phyloP scores from a whole-genome alignment of 1,140 invertebrate species.

The Berghia stephanieae region DNA sequence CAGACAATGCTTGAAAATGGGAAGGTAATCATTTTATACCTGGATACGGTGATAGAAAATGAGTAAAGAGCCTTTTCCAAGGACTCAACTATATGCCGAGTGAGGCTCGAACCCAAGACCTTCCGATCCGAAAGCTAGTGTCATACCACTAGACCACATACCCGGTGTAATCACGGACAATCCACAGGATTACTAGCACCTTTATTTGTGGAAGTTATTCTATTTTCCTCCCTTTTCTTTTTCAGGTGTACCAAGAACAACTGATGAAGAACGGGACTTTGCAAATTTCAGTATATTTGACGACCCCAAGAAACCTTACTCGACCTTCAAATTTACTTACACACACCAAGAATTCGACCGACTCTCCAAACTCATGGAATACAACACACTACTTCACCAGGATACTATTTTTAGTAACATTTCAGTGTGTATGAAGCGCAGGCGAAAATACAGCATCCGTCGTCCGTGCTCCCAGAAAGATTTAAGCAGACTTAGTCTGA shows the following conservation, averaged over 20 bases:
- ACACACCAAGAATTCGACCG: constrained; percentile 64
- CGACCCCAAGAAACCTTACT: constrained; percentile 65
- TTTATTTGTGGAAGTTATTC: background rate
- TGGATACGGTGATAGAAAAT: no score
- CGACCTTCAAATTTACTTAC: constrained; percentile 69
- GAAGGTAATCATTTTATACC: no score
- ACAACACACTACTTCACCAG: constrained; percentile 64
- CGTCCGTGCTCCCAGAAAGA: constrained; percentile 49
- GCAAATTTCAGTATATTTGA: constrained; percentile 68
- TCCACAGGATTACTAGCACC: no score
- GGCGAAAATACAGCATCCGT: constrained; percentile 39
- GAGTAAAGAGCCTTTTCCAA: no score
- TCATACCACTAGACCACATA: no score
- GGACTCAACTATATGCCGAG: no score
- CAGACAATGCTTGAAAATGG: no score
- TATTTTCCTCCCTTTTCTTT: constrained; percentile 10
- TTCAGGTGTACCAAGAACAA: constrained; percentile 57
- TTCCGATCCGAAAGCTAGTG: no score
- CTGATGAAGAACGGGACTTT: constrained; percentile 66
- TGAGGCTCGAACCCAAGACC: no score
- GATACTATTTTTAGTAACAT: constrained; percentile 57
- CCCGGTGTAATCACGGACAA: background rate
- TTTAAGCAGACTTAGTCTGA: constrained; percentile 45
- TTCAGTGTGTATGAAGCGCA: constrained; percentile 37
- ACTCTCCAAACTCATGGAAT: constrained; percentile 66